Evolutionary conservation across 2,888 invertebrate species (phyloP), one percentile per base, ranked within the genome.

Genomic region (Brenthis ino): DNA sequence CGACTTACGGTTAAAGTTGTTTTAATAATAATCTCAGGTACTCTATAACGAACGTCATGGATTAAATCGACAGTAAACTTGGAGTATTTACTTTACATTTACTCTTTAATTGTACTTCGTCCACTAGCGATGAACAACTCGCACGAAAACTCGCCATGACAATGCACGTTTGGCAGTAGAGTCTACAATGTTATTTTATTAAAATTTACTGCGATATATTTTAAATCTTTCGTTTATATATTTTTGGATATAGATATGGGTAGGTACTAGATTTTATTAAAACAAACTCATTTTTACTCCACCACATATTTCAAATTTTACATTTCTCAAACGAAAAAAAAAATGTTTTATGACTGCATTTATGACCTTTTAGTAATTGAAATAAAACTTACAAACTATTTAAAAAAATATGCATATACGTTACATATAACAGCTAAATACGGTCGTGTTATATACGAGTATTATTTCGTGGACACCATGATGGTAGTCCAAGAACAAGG

Each of bases 41-140:
- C 81, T 81, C 79, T 77, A 83, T 77, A 76, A 81, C 81, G 78
- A 85, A 86, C 87, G 87, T 86, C 88, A 87, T 79, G 85, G 85
- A 88, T 89, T 85, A 85, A 89, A 87, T 86, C 82, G 86, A 86
- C 89, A 86, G 85, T 87, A 87, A 85, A 84, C 82, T 81, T 86
- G 80, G 80, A 89, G 89, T 91, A 89, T 91, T 91, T 91, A 89
- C 87, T 89, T 91, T 86, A 86, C 82, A 89, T 89, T 89, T 88
- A 89, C 87, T 85, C 85, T 83, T 87, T 87, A 88, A 90, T 89
- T 86, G 86, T 87, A 79, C 78, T 81, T 79, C 78, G 81, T 79
- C 77, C 79, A 79, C 79, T 82, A 81, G 82, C 81, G 85, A 83
- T 78, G 78, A 80, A 79, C 78, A 80, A 84, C 78, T 79, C 82